Base-by-base conservation (phyloP, 2,888 invertebrate species). In the Pollenia labialis region DNA sequence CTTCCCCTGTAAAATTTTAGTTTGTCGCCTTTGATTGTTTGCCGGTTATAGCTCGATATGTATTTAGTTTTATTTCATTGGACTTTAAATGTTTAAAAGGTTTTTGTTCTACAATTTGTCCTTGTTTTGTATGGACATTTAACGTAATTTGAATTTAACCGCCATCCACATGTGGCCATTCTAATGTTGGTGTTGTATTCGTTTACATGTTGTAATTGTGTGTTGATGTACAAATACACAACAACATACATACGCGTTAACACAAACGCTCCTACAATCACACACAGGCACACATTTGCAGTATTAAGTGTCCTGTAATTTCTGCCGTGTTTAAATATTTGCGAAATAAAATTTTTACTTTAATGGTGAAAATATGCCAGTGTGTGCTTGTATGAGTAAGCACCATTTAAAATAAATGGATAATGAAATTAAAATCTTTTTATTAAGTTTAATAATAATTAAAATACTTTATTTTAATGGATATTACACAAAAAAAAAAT, bases 201-300 rank as follows among this genome's bases (percentile, higher is more conserved):
- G 48, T 72, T 81, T 32, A 56, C 77, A 58, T 58, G n/a, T 69
- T 69, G 42, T 79, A 44, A 69, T 58, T 56, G 68, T 66, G 76
- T 58, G 66, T 2, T 46, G 8, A 32, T 54, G 8, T 32, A 23
- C 58, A 7, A 23, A 56, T 23, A n/a, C 68, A 79, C 40, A 71
- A 6, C 42, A 32, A 16, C 18, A 18, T 44, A 16, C 18, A 18
- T 11, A 54, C 18, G 50, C 10, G 44, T 54, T 10, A 12, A 48
- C 16, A 48, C 60, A 68, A 23, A 48, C 40, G n/a, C 32, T 9
- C 32, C 32, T 56, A 40, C 12, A 10, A 62, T 3, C n/a, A 56
- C 3, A 18, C 4, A 44, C 16, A 64, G 18, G 8, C 6, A 18
- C 52, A 52, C 52, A 6, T 18, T 42, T 14, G 4, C 32, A 16